phyloP scores from a whole-genome alignment of 2,888 invertebrate genomes.

The Pseudanteris insignis region DNA sequence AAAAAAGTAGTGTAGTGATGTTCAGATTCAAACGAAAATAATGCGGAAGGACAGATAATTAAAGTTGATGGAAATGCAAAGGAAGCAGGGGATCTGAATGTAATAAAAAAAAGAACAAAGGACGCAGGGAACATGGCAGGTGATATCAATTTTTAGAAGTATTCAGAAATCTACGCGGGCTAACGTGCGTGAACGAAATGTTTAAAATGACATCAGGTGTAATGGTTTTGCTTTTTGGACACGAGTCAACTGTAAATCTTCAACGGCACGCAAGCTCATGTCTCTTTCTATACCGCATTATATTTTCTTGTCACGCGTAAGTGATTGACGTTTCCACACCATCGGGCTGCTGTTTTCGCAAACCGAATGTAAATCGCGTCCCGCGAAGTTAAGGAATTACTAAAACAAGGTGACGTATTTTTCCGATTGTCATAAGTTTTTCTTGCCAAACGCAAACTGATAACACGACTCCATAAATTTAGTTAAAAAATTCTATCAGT shows the following conservation, averaged over 20 bases:
- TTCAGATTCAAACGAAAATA: no score
- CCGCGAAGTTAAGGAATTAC: conserved; percentile 21
- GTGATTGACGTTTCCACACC: conserved; percentile 18
- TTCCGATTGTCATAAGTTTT: no score
- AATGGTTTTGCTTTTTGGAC: conserved; percentile 52
- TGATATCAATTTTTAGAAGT: conserved; percentile 44
- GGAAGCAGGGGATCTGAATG: no score
- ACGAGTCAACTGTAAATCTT: conserved; percentile 46
- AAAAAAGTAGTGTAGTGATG: no score
- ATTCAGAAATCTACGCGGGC: conserved; percentile 39
- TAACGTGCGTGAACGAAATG: conserved; percentile 43
- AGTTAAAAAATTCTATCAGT: no score
- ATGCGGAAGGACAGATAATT: no score
- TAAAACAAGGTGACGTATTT: conserved; percentile 43
- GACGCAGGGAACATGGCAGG: no score
- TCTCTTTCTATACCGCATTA: conserved; percentile 39
- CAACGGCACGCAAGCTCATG: conserved; percentile 28
- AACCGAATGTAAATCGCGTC: conserved; percentile 27
- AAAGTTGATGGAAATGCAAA: no score
- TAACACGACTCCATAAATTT: no score
- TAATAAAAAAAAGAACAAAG: no score
- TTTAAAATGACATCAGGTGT: conserved; percentile 49
- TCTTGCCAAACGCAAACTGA: no score
- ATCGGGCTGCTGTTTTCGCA: conserved; percentile 24
- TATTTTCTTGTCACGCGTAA: conserved; percentile 44